Evolutionary conservation across 2,888 invertebrate genomes (phyloP).

Genomic region (Athalia circularis): DNA sequence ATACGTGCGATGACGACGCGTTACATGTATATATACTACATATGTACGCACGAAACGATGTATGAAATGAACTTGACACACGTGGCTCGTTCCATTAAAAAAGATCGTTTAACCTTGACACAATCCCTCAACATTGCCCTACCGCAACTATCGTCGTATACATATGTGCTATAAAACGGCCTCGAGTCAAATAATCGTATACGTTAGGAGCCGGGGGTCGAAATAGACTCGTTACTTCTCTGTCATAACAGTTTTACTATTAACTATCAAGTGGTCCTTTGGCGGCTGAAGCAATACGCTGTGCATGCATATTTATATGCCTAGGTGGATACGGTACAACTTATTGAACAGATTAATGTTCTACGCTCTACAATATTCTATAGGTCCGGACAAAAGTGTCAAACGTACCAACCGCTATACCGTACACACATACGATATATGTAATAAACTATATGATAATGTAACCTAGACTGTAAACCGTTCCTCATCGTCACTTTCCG

Average conservation of each 20-base stretch:
- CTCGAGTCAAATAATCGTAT: slow-evolving; percentile 27
- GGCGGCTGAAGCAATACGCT: neutral
- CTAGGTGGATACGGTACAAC: neutral
- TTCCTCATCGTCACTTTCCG: slow-evolving; percentile 26
- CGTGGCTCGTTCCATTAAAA: slow-evolving; percentile 32
- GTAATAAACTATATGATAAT: neutral
- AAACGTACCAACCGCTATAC: no score
- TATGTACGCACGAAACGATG: slow-evolving; percentile 1
- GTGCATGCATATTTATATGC: neutral
- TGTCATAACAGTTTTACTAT: slow-evolving; percentile 41
- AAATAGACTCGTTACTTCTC: slow-evolving; percentile 34
- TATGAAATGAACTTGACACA: slow-evolving; percentile 37
- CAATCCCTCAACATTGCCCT: slow-evolving; percentile 41
- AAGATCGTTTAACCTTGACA: slow-evolving; percentile 44
- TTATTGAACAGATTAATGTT: neutral
- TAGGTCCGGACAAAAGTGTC: no score
- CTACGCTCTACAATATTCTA: no score
- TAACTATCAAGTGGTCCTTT: slow-evolving; percentile 28
- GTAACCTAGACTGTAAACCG: neutral
- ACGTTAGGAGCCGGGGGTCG: slow-evolving; percentile 27
- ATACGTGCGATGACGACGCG: neutral
- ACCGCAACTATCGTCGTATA: slow-evolving; percentile 21
- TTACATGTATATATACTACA: slow-evolving; percentile 10
- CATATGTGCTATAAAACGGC: slow-evolving; percentile 26
- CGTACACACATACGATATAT: no score